Conservation (phyloP, 2,797 vertebrate species). For the Huso huso region DNA sequence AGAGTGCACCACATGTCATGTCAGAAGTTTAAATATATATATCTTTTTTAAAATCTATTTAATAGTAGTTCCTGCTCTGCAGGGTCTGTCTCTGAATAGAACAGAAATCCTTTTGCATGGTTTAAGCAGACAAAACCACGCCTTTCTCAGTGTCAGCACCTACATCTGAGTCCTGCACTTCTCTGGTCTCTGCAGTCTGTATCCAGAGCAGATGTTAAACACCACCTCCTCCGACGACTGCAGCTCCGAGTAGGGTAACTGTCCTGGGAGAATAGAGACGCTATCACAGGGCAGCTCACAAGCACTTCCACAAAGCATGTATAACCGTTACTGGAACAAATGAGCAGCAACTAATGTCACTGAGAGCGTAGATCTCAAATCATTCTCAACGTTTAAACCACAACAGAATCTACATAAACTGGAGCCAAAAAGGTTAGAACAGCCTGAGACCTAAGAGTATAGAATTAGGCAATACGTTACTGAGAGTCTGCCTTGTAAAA, state of each 20-base stretch:
- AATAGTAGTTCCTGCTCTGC: no score
- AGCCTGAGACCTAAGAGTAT: not conserved
- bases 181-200: conserved; percentile 48
- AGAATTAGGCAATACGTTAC: not conserved
- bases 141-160: conserved; percentile 22
- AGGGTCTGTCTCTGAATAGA: not conserved
- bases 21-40: no score
- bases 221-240: conserved; percentile 53
- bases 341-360: no score
- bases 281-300: no score
- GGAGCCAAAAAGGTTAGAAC: not conserved
- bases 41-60: no score
- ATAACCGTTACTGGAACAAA: no score
- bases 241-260: conserved; percentile 50
- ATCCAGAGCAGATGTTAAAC: conserved; percentile 53
- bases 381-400: no score
- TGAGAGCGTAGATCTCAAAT: no score
- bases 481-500: not conserved
- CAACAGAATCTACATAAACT: no score
- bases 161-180: conserved; percentile 58
- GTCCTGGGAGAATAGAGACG: conserved; percentile 33
- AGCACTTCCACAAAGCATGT: no score
- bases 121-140: not conserved
- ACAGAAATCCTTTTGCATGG: not conserved
- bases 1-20: no score